These are phyloP conservation scores for Phaethornis superciliosus DNA, from an alignment of 2,113 vertebrate species.

Conservation along the genomic window DNA sequence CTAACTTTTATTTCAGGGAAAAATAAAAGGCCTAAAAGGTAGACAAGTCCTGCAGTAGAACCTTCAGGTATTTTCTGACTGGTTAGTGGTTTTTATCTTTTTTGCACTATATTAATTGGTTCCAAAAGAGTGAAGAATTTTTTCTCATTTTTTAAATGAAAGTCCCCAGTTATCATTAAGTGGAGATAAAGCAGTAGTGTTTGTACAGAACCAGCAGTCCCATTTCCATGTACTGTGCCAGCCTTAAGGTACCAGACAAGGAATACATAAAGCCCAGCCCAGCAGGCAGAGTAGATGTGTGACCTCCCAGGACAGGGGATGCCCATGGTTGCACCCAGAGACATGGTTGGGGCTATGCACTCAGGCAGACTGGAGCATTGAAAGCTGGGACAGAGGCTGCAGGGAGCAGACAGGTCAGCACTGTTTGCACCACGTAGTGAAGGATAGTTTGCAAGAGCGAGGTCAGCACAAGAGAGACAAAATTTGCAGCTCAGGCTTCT, in stretches of 20 bases:
- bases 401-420: rapidly evolving
- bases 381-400: neutral
- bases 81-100: neutral
- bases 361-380: neutral
- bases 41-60: neutral
- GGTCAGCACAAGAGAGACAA: neutral
- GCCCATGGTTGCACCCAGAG: neutral
- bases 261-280: neutral
- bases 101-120: neutral
- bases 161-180: no score
- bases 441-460: neutral
- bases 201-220: neutral
- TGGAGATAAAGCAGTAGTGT: neutral
- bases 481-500: neutral
- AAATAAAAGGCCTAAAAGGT: neutral
- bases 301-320: neutral
- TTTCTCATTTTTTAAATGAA: no score
- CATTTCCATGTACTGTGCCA: neutral
- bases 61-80: neutral
- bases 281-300: neutral
- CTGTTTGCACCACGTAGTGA: neutral
- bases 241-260: neutral
- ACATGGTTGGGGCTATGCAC: rapidly evolving
- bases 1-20: neutral
- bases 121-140: no score